Evolutionary conservation across 2,113 vertebrate species (phyloP).

Genomic region (Prinia subflava): DNA sequence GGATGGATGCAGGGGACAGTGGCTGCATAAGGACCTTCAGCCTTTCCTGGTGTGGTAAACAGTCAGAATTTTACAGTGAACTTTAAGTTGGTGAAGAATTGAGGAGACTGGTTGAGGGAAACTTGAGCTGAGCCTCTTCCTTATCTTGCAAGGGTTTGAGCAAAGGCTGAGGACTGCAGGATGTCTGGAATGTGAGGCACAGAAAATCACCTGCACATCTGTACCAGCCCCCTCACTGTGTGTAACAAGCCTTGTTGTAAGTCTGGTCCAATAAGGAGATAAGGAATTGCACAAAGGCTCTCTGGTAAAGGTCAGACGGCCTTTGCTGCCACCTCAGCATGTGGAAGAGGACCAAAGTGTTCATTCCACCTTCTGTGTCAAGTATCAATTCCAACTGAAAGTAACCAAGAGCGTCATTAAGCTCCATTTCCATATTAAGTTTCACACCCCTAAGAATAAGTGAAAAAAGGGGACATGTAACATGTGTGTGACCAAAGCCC

Average conservation of each 20-base stretch:
- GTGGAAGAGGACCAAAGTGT: not conserved
- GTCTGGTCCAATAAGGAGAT: accelerated
- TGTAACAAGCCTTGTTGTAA: not conserved
- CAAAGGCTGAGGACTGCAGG: not conserved
- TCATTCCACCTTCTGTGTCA: not conserved
- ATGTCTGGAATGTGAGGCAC: not conserved
- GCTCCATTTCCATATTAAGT: not conserved
- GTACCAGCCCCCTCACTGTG: not conserved
- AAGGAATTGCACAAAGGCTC: not conserved
- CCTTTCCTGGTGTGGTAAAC: not conserved
- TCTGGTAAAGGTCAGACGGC: not conserved
- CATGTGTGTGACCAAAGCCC: not conserved
- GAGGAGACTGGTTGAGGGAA: not conserved
- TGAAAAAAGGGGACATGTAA: not conserved
- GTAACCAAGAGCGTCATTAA: not conserved
- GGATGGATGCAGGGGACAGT: not conserved
- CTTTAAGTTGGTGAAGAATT: not conserved
- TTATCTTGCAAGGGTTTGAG: not conserved
- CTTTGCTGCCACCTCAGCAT: not conserved
- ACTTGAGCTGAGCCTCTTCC: not conserved
- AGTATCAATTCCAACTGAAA: not conserved
- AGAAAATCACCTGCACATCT: not conserved
- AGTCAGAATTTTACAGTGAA: accelerated
- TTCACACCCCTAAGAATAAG: not conserved
- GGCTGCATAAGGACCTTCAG: not conserved